Evolutionary conservation across 1,140 invertebrate genomes (phyloP), one percentile per base, ranked within the genome.

Genomic region (Zaprionus ghesquierei): DNA sequence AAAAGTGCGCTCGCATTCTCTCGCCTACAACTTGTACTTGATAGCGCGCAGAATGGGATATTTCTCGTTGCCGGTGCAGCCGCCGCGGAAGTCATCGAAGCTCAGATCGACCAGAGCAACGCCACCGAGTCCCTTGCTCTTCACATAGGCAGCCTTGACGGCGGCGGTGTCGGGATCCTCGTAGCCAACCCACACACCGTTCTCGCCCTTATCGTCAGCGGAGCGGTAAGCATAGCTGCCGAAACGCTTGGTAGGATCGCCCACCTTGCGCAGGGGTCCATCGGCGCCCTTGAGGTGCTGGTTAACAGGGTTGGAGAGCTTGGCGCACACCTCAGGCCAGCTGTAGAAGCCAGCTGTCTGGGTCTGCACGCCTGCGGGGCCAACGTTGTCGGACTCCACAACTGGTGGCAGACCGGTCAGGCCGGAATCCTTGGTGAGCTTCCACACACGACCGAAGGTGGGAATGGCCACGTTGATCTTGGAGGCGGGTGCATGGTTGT

Each of bases 101-200:
- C 96, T 96, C 2, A 98, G 91, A 66, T 98, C 97, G 50, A 95
- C 94, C 3, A 98, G 93, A 10, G 97, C 96, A 1, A 97, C 93
- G 31, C 97, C 97, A 20, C 96, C 97, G 3, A 97, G 94, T 22
- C 94, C 95, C 81, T 96, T 96, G 2, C 93, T 93, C 77, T 95
- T 93, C 4, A 94, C 95, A 78, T 95, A 98, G 3, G 93, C 90
- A 1, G 96, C 96, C 90, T 98, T 99, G 62, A 96, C 94, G 33
- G 94, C 95, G 44, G 97, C 95, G 1, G 96, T 97, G 55, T 97
- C 95, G 0, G 95, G 94, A 91, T 98, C 97, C 86, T 99, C 98
- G 87, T 96, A 98, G 35, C 95, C 95, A 0, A 98, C 95, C 98
- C 98, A 99, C 50, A 98, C 93, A 12, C 97, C 95, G 5, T 94